phyloP scores from a whole-genome alignment of 1,140 invertebrate species.

The Drosophila pseudoobscura region DNA sequence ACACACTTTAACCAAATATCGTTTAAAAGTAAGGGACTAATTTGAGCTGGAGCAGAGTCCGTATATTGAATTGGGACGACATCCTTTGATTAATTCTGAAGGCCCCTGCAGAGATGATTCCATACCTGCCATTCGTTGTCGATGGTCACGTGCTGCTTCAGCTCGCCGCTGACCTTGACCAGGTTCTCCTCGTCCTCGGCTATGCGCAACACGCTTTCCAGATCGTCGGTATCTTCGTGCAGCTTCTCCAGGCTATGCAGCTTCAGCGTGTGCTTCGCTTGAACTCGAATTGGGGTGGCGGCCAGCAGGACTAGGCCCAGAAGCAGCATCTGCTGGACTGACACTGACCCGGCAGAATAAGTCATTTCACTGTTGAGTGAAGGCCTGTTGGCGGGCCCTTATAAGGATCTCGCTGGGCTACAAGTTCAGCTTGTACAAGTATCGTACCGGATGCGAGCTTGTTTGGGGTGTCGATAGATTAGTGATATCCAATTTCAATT shows the following conservation, averaged over 20 bases:
- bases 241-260: constrained; percentile 49
- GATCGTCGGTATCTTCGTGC: constrained; percentile 18
- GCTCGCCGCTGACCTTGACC: constrained; percentile 37
- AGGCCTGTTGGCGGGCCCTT: background rate
- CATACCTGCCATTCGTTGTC: constrained; percentile 68
- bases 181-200: constrained; percentile 33
- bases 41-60: no score
- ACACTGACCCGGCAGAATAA: background rate
- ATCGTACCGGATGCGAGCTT: constrained; percentile 19
- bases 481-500: constrained; percentile 8
- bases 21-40: no score
- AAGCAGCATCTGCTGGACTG: background rate
- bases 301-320: constrained; percentile 24
- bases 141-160: constrained; percentile 34
- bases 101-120: background rate
- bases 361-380: constrained; percentile 28
- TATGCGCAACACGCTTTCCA: constrained; percentile 37
- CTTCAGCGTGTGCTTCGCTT: constrained; percentile 9
- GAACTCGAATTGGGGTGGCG: background rate
- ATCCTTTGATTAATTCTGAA: no score
- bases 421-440: constrained; percentile 1
- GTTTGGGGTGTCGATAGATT: background rate
- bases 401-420: constrained; percentile 7
- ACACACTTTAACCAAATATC: no score
- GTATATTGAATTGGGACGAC: no score